These are phyloP conservation scores for Mionectes olivaceus DNA, from an alignment of 2,797 vertebrate species.

Conservation along the genomic window DNA sequence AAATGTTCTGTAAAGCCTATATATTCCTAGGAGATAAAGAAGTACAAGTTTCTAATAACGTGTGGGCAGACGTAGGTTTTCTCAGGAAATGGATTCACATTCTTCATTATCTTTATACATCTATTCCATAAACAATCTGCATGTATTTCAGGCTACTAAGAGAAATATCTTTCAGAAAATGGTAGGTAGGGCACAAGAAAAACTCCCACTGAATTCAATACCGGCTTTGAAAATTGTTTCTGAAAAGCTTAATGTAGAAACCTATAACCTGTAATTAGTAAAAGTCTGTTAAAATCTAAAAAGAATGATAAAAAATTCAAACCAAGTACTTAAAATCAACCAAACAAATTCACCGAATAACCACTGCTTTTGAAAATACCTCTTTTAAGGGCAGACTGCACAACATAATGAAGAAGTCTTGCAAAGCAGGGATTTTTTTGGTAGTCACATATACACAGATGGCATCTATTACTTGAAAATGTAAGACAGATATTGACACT, in stretches of 20 bases:
- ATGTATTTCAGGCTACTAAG: background rate
- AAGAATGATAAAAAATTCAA: background rate
- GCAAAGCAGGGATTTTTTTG: background rate
- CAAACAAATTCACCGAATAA: background rate
- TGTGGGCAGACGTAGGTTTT: background rate
- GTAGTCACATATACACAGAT: background rate
- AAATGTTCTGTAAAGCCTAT: background rate
- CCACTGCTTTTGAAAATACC: background rate
- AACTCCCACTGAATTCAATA: background rate
- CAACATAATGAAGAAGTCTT: background rate
- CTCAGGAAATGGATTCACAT: background rate
- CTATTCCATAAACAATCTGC: background rate
- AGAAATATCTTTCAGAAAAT: background rate
- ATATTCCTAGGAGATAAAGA: background rate
- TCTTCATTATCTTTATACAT: background rate
- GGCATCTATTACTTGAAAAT: background rate
- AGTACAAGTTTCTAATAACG: background rate
- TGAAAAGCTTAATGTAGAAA: background rate
- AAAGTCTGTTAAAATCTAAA: background rate
- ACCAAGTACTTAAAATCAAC: background rate
- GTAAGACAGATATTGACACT: background rate
- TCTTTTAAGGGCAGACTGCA: background rate
- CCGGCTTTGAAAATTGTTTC: background rate
- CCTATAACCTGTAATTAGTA: background rate
- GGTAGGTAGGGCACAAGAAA: background rate